Evolutionary conservation across 2,113 vertebrate species (phyloP).

Genomic region (Ginglymostoma cirratum): DNA sequence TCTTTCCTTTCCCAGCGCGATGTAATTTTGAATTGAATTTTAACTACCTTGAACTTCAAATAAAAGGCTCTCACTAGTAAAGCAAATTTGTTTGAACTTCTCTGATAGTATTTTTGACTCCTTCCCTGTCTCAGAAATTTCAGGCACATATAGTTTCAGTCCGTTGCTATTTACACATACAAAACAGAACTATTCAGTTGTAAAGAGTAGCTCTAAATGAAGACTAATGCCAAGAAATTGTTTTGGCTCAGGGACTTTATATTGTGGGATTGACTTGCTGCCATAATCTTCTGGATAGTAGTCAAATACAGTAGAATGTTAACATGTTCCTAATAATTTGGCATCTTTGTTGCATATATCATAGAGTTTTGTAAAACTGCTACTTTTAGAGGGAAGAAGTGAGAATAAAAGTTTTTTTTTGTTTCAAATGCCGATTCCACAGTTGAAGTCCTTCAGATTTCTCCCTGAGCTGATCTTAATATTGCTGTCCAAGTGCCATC

Average conservation of each 20-base stretch:
- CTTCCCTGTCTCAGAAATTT: background rate
- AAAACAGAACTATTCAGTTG: background rate
- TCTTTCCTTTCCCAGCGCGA: background rate
- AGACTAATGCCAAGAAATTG: background rate
- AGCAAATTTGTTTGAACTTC: background rate
- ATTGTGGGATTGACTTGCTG: background rate
- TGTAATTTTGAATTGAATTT: background rate
- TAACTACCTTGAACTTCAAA: background rate
- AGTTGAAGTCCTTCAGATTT: background rate
- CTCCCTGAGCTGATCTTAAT: background rate
- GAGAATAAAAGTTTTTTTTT: background rate
- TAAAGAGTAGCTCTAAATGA: slow-evolving; percentile 8
- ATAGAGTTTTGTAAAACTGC: background rate
- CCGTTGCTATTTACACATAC: background rate
- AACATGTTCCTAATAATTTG: background rate
- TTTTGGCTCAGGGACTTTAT: background rate
- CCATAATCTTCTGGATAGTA: background rate
- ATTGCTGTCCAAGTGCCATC: background rate
- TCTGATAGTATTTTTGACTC: background rate
- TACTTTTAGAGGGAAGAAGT: background rate
- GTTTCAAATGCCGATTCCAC: background rate
- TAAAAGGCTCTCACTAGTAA: background rate
- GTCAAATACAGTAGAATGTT: background rate
- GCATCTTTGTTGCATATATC: background rate
- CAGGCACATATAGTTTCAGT: background rate